A percentile compares a stretch with the other conserved stretches of the same genome.
Evolutionary conservation across 2,113 vertebrate genomes (phyloP).

Genomic region (Alligator mississippiensis): DNA sequence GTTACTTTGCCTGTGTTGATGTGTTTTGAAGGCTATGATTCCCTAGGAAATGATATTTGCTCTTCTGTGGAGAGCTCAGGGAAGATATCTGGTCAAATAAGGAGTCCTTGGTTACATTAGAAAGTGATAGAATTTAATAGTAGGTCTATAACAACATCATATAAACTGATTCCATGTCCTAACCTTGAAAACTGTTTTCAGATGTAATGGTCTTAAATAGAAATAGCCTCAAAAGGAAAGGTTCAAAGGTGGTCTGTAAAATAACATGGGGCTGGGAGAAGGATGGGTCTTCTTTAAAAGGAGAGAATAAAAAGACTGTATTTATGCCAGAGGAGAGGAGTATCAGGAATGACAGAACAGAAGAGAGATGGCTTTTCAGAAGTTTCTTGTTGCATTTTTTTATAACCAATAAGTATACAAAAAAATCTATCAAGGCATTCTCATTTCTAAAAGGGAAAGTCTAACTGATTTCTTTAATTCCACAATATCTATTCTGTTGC

Average conservation of each 20-base stretch:
- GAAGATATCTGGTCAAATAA: fast-evolving
- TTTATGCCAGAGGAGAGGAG: not conserved
- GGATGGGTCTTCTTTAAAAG: not conserved
- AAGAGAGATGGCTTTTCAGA: not conserved
- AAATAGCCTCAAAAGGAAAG: not conserved
- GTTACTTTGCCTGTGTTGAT: not conserved
- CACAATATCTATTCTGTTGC: not conserved
- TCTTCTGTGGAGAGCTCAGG: fast-evolving
- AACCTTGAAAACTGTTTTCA: not conserved
- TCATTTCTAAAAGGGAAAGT: not conserved
- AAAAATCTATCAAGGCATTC: not conserved
- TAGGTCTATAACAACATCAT: not conserved
- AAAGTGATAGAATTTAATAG: not conserved
- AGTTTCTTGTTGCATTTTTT: not conserved
- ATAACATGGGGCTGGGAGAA: not conserved
- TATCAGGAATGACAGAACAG: not conserved
- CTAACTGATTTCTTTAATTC: not conserved
- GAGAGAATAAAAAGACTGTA: not conserved
- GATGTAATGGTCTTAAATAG: not conserved
- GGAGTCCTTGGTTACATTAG: not conserved
- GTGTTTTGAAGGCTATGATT: not conserved
- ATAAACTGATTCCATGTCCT: not conserved
- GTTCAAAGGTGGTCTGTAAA: not conserved
- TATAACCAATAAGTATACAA: not conserved
- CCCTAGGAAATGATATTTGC: not conserved